A percentile compares a stretch with the other conserved stretches of the same genome.
These are phyloP conservation scores for Serrognathus titanus DNA, from an alignment of 2,888 invertebrate genomes.

Conservation along the genomic window DNA sequence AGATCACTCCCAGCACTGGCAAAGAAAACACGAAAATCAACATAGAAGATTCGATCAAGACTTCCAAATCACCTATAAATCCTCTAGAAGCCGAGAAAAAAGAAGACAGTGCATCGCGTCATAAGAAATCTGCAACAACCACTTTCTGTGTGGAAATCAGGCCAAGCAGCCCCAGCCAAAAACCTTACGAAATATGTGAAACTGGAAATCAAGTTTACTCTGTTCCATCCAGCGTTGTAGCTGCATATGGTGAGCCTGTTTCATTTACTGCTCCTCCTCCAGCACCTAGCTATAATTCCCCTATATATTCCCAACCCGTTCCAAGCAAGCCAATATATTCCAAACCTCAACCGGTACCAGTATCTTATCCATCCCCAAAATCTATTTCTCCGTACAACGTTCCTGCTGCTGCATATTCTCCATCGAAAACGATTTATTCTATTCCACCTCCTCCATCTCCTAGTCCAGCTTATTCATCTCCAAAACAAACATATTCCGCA, in stretches of 20 bases:
- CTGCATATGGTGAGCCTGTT: constrained; percentile 12
- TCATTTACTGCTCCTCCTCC: constrained; percentile 13
- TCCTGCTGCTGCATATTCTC: constrained; percentile 22
- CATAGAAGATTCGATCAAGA: constrained; percentile 4
- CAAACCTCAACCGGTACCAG: not conserved
- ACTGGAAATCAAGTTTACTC: constrained; percentile 24
- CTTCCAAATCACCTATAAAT: constrained; percentile 6
- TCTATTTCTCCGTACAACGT: constrained; percentile 13
- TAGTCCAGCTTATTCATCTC: not conserved
- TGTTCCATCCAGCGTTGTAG: constrained; percentile 14
- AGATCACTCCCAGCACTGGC: not conserved
- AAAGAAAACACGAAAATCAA: not conserved
- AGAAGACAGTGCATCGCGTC: constrained; percentile 21
- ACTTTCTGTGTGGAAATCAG: constrained; percentile 52
- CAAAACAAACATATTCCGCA: constrained; percentile 4
- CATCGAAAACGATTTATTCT: not conserved
- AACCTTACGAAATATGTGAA: constrained; percentile 46
- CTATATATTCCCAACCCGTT: no score
- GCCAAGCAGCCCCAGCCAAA: constrained; percentile 43
- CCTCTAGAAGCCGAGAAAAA: constrained; percentile 15
- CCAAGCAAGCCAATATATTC: no score
- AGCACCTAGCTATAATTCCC: not conserved
- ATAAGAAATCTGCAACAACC: constrained; percentile 47
- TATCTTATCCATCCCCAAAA: constrained; percentile 17
- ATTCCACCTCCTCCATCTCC: not conserved